A percentile compares a stretch with the other conserved stretches of the same genome.
phyloP scores from a whole-genome alignment of 2,113 vertebrate species.

The Euleptes europaea region DNA sequence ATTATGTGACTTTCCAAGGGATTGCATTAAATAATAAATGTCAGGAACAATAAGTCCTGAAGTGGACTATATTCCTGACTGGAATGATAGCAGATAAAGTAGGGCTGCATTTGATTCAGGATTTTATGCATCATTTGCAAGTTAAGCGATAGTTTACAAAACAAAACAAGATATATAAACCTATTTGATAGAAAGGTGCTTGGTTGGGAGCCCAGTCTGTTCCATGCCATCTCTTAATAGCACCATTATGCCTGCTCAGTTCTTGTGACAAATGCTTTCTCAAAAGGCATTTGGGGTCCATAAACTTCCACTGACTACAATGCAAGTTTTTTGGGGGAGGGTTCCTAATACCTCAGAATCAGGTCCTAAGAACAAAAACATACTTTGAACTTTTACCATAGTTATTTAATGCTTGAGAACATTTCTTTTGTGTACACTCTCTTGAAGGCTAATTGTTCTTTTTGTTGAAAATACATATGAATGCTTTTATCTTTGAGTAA shows the following conservation, averaged over 20 bases:
- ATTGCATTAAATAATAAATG: neutral
- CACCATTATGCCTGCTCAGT: slow-evolving; percentile 34
- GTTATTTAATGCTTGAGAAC: neutral
- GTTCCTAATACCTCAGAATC: neutral
- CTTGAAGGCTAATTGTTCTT: no score
- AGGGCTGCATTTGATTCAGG: neutral
- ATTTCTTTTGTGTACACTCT: no score
- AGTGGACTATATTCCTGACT: neutral
- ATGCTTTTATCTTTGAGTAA: neutral
- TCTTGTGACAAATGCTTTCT: slow-evolving; percentile 20
- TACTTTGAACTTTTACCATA: neutral
- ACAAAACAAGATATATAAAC: slow-evolving; percentile 5
- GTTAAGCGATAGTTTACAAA: neutral
- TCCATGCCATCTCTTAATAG: neutral
- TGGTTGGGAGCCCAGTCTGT: slow-evolving; percentile 53
- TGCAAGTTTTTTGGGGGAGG: neutral
- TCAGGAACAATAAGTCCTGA: neutral
- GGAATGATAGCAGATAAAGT: neutral
- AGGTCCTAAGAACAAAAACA: neutral
- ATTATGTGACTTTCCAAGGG: slow-evolving; percentile 8
- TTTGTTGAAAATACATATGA: neutral
- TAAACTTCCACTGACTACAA: neutral
- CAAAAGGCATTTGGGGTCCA: neutral
- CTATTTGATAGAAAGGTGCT: slow-evolving; percentile 22
- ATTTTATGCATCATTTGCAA: neutral